Base-by-base conservation (phyloP, 2,888 invertebrate genomes). In the Didymodactylos carnosus region DNA sequence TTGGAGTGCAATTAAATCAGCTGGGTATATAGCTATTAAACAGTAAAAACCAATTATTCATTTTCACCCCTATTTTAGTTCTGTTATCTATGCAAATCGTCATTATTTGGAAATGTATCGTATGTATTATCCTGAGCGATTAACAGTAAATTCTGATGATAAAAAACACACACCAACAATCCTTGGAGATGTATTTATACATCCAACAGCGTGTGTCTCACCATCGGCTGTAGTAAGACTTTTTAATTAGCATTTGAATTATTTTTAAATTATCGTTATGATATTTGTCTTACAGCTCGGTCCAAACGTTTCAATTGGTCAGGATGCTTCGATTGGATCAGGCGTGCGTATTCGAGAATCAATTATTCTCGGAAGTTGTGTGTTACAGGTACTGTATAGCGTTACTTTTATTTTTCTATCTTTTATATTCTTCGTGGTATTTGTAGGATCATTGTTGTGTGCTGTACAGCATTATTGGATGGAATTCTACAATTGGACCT, bases 1-100 rank as follows among this genome's bases (percentile, higher is more conserved):
- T 53, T 98, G 97, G 97, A 93, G 94, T 0, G 97, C 97, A 84
- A 87, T 97, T 49, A 98, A 98, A 85, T 94, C 95, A 0, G 93
- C 95, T 0, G 93, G 94, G 86, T 86, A 76, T 77, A 81, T 77
- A 25, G 39, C 29, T 13, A 39, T 19, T 10, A 73, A 19, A 25
- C 14, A 27, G 53, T 13, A n/a, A n/a, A n/a, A n/a, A n/a, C n/a
- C n/a, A n/a, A n/a, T n/a, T n/a, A n/a, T n/a, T n/a, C n/a, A n/a
- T n/a, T n/a, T n/a, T n/a, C n/a, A n/a, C n/a, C n/a, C n/a, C n/a
- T n/a, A n/a, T 76, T 80, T 46, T 78, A 86, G 86, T 0, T 92
- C 95, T 0, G 94, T 94, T 0, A 92, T 98, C 79, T 98, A 97
- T 83, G 97, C 97, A 2, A 98, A 98, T 84, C 87, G 95, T 0